Evolutionary conservation across 2,888 invertebrate genomes (phyloP), one percentile per base, ranked within the genome.

Genomic region (Caenorhabditis panamensis): DNA sequence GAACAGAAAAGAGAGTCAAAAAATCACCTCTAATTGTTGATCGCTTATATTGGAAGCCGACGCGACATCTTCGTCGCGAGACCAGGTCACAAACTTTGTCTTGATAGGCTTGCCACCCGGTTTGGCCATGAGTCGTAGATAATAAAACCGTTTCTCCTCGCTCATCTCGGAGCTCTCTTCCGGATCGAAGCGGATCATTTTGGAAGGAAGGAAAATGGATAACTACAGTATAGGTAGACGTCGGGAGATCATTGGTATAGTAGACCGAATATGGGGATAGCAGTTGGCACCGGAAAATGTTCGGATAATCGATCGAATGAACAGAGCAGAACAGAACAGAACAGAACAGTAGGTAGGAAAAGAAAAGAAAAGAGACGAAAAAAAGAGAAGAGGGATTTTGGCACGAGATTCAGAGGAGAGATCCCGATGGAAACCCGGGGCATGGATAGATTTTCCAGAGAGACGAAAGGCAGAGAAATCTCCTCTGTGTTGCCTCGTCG

Each of bases 1-100:
- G 61, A 72, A 63, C 36, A 64, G 26, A 49, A 58, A 58, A 62
- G 71, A 71, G 47, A 64, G 56, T 56, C 18, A 73, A 26, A 22
- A 44, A 36, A 36, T 67, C 84, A 92, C 92, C 91, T 92, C 92
- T 44, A 92, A 92, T 86, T 94, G 93, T 68, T 93, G 90, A 84
- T 94, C 93, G 84, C 94, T 82, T 11, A 68, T 77, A 58, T 72
- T 81, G 11, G 82, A 80, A 28, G 80, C 72, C 18, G 76, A 64
- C 11, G 68, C 62, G 11, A 78, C 71, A 41, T 84, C 82, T 37
- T 82, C 83, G 51, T 86, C 84, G 24, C 85, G 82, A 2, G 87
- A 84, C 90, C 91, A 91, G 36, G 88, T 87, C 4, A 88, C 89
- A 75, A 91, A 91, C 72, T 91, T 91, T 67, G 91, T 89, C 63